phyloP scores from a whole-genome alignment of 2,113 vertebrate species.

The Dipodomys spectabilis region DNA sequence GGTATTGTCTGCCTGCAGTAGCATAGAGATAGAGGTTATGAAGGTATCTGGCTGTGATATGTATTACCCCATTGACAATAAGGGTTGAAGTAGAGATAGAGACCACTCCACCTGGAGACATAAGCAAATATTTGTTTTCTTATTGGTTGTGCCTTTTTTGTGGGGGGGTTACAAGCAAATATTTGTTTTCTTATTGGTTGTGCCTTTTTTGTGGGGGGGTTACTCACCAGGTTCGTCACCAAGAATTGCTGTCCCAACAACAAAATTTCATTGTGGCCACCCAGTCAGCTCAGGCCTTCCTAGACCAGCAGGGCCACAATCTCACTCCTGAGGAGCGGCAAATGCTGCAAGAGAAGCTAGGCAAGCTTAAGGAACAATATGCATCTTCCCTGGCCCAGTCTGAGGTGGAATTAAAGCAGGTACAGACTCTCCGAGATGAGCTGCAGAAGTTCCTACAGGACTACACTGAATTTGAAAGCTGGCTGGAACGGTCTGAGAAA shows the following conservation, averaged over 20 bases:
- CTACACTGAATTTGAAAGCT: conserved; percentile 89
- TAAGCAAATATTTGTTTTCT: conserved; percentile 11
- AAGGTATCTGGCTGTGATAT: not conserved
- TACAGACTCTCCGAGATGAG: conserved; percentile 92
- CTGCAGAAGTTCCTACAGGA: conserved; percentile 95
- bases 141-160: conserved; percentile 54
- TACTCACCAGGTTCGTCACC: conserved; percentile 88
- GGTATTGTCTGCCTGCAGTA: not conserved
- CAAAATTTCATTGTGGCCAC: conserved; percentile 92
- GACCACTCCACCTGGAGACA: not conserved
- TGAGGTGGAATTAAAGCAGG: conserved; percentile 90
- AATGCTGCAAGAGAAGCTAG: conserved; percentile 87
- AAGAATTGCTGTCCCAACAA: conserved; percentile 95
- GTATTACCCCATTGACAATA: too few relatives aligned
- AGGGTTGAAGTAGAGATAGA: not conserved
- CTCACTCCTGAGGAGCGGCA: conserved; percentile 89
- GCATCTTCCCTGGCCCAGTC: conserved; percentile 86
- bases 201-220: conserved; percentile 43
- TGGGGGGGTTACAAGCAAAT: too few relatives aligned
- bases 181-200: conserved; percentile 23
- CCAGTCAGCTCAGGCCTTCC: conserved; percentile 91
- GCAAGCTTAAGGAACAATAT: conserved; percentile 90
- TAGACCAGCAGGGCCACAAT: conserved; percentile 91
- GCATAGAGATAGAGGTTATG: too few relatives aligned
- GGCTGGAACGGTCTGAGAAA: conserved; percentile 93